Conservation (phyloP, 2,113 vertebrate genomes). For the Condylura cristata region DNA sequence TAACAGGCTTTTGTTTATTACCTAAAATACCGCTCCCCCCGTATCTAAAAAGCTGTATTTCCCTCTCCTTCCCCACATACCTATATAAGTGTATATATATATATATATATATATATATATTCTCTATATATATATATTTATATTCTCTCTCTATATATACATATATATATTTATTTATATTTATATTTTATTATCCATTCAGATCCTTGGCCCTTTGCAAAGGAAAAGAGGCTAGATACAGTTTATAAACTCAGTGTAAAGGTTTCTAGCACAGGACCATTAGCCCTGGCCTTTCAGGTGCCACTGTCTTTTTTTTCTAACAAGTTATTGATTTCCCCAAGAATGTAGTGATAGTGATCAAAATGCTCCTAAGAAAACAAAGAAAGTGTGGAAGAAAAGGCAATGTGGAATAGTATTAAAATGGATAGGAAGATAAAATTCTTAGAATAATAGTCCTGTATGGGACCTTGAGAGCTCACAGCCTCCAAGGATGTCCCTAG, state of each 20-base stretch:
- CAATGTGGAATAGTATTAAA: neutral
- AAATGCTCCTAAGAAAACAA: slow-evolving; percentile 66
- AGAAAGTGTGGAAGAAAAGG: slow-evolving; percentile 27
- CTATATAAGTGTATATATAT: too few species aligned
- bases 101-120: too few species aligned
- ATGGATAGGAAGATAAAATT: slow-evolving; percentile 38
- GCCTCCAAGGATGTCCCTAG: neutral
- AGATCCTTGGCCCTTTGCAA: neutral
- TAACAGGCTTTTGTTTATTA: neutral
- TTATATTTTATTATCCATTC: neutral
- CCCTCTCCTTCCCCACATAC: too few species aligned
- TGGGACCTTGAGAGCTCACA: slow-evolving; percentile 2
- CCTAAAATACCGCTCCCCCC: neutral
- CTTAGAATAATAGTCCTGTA: neutral
- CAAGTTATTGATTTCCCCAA: slow-evolving; percentile 61
- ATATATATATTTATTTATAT: too few species aligned
- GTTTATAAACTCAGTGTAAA: slow-evolving; percentile 39
- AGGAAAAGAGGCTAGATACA: neutral
- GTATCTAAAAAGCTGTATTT: neutral
- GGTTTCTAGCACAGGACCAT: slow-evolving; percentile 22
- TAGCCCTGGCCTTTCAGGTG: slow-evolving; percentile 34
- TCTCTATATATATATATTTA: too few species aligned
- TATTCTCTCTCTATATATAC: too few species aligned
- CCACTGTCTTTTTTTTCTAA: slow-evolving; percentile 54
- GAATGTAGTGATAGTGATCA: slow-evolving; percentile 55